Percentiles rank a stretch among this genome's conserved stretches.
These are phyloP conservation scores for Sebastolobus alascanus DNA, from an alignment of 2,797 vertebrate genomes.

Conservation along the genomic window DNA sequence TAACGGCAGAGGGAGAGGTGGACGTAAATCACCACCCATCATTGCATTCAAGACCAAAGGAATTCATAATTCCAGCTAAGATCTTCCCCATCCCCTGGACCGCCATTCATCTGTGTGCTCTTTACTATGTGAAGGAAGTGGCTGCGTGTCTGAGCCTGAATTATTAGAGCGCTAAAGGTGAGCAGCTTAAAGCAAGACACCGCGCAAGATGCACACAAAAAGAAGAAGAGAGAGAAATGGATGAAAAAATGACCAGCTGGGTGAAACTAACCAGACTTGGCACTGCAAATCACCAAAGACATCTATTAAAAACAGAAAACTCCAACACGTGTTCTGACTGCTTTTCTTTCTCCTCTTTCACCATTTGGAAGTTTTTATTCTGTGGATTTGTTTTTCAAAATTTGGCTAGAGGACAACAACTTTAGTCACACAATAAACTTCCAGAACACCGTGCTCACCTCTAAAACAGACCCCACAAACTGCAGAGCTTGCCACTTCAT, in stretches of 20 bases:
- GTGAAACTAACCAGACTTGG: constrained; percentile 72
- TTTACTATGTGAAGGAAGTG: constrained; percentile 54
- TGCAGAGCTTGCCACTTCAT: not conserved
- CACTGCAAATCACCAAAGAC: constrained; percentile 45
- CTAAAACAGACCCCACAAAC: constrained; percentile 5
- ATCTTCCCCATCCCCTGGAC: constrained; percentile 18
- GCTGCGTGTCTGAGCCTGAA: constrained; percentile 41
- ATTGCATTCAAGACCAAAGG: constrained; percentile 44
- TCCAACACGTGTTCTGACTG: constrained; percentile 34
- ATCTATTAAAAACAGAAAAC: constrained; percentile 61
- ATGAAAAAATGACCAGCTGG: constrained; percentile 60
- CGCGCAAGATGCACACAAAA: constrained; percentile 14
- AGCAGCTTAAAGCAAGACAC: constrained; percentile 37
- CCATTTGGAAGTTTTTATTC: constrained; percentile 44
- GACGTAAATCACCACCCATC: constrained; percentile 51
- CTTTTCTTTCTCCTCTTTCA: constrained; percentile 36
- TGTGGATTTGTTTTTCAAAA: constrained; percentile 10
- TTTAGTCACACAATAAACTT: constrained; percentile 68
- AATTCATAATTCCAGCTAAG: constrained; percentile 45
- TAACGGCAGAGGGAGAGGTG: constrained; percentile 46
- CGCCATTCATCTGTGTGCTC: constrained; percentile 40
- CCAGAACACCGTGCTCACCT: constrained; percentile 35
- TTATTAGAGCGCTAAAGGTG: constrained; percentile 40
- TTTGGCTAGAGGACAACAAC: constrained; percentile 50
- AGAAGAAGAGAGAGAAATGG: constrained; percentile 13